These are phyloP conservation scores for Podotricha telesiphe DNA, from an alignment of 2,888 invertebrate genomes.

Conservation along the genomic window DNA sequence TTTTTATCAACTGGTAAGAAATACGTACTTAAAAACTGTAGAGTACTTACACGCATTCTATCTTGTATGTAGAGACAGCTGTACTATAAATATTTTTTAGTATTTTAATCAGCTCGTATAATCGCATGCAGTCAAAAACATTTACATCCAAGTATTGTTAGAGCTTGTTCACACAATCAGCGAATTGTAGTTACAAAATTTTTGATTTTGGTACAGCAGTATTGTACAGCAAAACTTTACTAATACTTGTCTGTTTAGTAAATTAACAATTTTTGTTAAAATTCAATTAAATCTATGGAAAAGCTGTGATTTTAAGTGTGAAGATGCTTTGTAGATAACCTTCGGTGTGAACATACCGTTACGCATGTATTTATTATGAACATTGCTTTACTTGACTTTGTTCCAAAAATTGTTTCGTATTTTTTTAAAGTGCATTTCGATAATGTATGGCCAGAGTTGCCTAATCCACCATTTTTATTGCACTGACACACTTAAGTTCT, in stretches of 20 bases:
- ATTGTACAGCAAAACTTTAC: neutral
- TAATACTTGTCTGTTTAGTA: neutral
- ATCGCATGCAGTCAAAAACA: slow-evolving; percentile 21
- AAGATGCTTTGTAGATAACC: neutral
- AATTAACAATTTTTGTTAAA: neutral
- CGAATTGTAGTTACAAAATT: neutral
- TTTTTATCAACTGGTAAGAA: neutral
- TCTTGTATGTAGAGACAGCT: slow-evolving; percentile 22
- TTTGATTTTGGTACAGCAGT: neutral
- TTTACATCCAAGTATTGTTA: slow-evolving; percentile 13
- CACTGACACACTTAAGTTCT: slow-evolving; percentile 37
- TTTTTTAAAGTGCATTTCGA: slow-evolving; percentile 38
- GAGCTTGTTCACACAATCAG: neutral
- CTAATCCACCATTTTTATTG: slow-evolving; percentile 41
- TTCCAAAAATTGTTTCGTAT: slow-evolving; percentile 33
- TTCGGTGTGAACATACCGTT: slow-evolving; percentile 1
- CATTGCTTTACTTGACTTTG: slow-evolving; percentile 33
- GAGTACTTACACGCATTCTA: slow-evolving; percentile 15
- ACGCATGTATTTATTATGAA: slow-evolving; percentile 16
- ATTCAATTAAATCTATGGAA: too few species aligned
- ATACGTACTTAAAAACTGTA: neutral
- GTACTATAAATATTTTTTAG: slow-evolving; percentile 25
- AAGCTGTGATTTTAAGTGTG: neutral
- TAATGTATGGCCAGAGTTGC: slow-evolving; percentile 33
- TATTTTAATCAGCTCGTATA: slow-evolving; percentile 22